Evolutionary conservation across 1,140 invertebrate species (phyloP).

Genomic region (Lucilia sericata): DNA sequence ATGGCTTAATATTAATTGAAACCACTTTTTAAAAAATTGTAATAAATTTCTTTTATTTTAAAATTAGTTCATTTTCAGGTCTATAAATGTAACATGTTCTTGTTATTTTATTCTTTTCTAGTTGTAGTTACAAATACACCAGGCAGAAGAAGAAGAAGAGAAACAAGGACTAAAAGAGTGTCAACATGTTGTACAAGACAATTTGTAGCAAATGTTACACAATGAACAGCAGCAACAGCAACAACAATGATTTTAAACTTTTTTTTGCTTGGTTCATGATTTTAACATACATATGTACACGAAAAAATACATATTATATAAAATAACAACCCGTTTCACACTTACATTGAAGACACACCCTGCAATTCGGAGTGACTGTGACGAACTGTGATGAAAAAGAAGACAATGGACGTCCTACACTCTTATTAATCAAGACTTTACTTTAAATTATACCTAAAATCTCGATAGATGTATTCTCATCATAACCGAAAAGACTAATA

Average conservation of each 20-base stretch:
- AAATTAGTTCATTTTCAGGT: slow-evolving; percentile 18
- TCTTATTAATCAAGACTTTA: no score
- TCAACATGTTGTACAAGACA: slow-evolving; percentile 50
- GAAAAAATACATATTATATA: neutral
- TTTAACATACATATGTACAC: neutral
- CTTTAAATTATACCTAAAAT: no score
- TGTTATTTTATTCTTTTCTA: no score
- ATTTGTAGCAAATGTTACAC: slow-evolving; percentile 50
- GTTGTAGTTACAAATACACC: neutral
- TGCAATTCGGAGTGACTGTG: neutral
- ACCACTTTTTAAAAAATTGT: neutral
- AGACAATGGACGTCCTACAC: no score
- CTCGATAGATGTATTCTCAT: neutral
- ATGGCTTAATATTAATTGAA: neutral
- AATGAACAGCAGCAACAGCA: no score
- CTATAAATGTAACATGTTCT: slow-evolving; percentile 28
- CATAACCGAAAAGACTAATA: no score
- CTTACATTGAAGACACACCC: neutral
- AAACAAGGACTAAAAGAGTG: slow-evolving; percentile 37
- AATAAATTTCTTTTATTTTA: neutral
- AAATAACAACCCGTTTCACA: slow-evolving; percentile 31
- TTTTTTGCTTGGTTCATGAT: neutral
- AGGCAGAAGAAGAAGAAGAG: slow-evolving; percentile 28
- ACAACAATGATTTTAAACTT: neutral
- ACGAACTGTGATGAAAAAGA: neutral